Base-by-base conservation (phyloP, 2,113 vertebrate species). In the Illadopsis cleaveri region DNA sequence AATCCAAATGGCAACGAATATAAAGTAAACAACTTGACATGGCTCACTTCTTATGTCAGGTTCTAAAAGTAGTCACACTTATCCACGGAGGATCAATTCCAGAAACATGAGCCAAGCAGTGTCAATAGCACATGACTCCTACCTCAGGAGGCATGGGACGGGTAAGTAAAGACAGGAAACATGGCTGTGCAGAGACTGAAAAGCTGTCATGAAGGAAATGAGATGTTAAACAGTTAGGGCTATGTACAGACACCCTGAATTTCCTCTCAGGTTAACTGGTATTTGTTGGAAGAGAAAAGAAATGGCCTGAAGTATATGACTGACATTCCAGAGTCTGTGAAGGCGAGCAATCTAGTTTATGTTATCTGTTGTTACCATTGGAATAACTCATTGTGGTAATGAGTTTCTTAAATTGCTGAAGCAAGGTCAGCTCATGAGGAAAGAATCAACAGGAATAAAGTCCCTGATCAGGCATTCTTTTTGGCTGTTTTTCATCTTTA, bases 61-160 rank as follows among this genome's bases (percentile, higher is more conserved):
- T 50, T 81, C 78, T 78, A 86, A 61, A 81, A 82, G 70, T 23
- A 70, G 22, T 48, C 38, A 66, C 7, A 24, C 18, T 57, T 60
- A n/a, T 3, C 30, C n/a, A 71, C 18, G 19, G 42, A 70, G 30
- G 40, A 87, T 60, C 28, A 61, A 7, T 30, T 82, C 44, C 57
- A 71, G 72, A 91, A 89, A 35, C 1, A 7, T 0, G 3, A 78
- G 24, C 19, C 23, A 47, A 85, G 44, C 44, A 38, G 31, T 31
- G 20, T 0, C 2, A 85, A 40, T 5, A 68, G 65, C 16, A 30
- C 1, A 3, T 35, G 61, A 56, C 23, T 82, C 84, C 54, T 53
- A 48, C 7, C 27, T 69, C 16, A 12, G 0, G 28, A 27, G 65
- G 19, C 48, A 47, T 8, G 11, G 72, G 44, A 71, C 0, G 0